phyloP scores from a whole-genome alignment of 2,113 vertebrate species.

The Brienomyrus longianalis region DNA sequence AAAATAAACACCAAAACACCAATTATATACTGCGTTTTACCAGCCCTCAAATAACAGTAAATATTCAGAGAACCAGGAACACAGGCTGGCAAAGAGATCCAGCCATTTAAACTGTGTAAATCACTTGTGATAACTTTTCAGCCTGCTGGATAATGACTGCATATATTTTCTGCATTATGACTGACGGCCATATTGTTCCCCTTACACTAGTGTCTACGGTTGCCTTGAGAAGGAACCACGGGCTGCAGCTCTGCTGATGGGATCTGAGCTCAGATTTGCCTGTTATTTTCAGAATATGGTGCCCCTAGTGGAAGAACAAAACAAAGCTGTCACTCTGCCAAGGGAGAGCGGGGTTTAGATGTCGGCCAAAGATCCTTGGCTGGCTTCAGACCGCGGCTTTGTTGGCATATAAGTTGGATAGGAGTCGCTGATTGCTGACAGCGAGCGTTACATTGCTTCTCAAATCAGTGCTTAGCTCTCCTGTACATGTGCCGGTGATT shows the following conservation, averaged over 20 bases:
- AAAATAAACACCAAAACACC: background rate
- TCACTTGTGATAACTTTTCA: background rate
- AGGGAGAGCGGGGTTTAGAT: background rate
- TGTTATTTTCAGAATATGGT: background rate
- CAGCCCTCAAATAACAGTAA: background rate
- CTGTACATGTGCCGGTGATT: background rate
- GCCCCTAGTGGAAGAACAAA: background rate
- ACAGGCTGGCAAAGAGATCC: background rate
- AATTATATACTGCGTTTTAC: background rate
- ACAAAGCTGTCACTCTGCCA: background rate
- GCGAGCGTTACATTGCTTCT: background rate
- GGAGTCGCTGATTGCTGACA: background rate
- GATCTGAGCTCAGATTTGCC: background rate
- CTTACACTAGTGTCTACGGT: background rate
- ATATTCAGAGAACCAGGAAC: background rate
- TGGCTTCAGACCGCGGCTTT: background rate
- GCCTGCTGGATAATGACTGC: background rate
- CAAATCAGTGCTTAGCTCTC: slow-evolving; percentile 8
- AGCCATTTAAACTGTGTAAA: background rate
- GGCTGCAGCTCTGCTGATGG: background rate
- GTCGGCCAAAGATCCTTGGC: background rate
- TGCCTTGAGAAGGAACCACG: background rate
- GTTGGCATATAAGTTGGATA: background rate
- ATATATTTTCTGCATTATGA: background rate
- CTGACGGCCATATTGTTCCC: background rate